Evolutionary conservation across 2,888 invertebrate species (phyloP).

Genomic region (Parnassius mnemosyne): DNA sequence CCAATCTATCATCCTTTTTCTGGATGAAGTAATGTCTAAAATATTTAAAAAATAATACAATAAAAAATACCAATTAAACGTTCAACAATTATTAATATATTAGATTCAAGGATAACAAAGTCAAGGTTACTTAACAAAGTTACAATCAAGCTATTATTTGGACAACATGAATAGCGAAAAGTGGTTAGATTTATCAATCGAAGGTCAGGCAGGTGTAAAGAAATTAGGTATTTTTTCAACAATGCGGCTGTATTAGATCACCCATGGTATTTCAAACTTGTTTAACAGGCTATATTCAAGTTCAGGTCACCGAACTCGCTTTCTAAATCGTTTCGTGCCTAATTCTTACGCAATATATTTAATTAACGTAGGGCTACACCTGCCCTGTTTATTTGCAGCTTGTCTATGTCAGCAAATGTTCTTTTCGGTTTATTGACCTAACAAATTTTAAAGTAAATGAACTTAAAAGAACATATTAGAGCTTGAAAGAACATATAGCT

Average conservation of each 20-base stretch:
- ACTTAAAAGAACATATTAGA: too few species aligned
- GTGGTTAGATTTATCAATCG: conserved; percentile 19
- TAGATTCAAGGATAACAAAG: conserved; percentile 1
- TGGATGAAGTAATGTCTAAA: too few species aligned
- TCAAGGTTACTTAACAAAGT: conserved; percentile 13
- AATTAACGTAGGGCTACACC: conserved; percentile 17
- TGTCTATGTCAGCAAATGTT: conserved; percentile 8
- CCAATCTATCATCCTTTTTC: too few species aligned
- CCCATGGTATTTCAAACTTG: conserved; percentile 11
- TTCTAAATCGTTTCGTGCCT: conserved; percentile 25
- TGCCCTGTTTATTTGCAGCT: conserved; percentile 20
- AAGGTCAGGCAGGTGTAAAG: conserved; percentile 20
- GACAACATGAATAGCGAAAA: conserved; percentile 13
- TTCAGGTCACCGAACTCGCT: conserved; percentile 23
- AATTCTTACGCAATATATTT: conserved; percentile 21
- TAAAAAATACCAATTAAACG: too few species aligned
- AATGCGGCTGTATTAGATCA: conserved; percentile 19
- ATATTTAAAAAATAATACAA: too few species aligned
- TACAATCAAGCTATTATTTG: conserved; percentile 1
- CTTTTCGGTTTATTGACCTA: conserved; percentile 4
- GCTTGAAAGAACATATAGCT: too few species aligned
- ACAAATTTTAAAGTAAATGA: background rate
- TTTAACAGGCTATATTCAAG: conserved; percentile 20
- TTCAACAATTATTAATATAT: too few species aligned
- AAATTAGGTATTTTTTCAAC: background rate